Evolutionary conservation across 1,140 invertebrate genomes (phyloP).

Genomic region (Leucophenga varia): DNA sequence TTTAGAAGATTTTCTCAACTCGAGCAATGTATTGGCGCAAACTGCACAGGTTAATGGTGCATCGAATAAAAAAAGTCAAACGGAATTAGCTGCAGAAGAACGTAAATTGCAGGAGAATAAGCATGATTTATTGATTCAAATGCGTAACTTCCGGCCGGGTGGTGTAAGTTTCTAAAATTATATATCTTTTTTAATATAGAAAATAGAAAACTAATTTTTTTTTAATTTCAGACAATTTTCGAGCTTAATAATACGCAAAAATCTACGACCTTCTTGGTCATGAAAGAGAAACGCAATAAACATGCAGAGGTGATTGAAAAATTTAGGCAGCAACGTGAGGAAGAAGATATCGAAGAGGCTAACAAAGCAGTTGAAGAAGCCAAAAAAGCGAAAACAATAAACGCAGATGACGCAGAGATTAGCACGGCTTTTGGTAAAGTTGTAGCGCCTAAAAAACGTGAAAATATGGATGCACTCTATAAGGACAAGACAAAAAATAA

Average conservation of each 20-base stretch:
- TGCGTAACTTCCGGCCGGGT: conserved; percentile 82
- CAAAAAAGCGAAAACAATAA: conserved; percentile 10
- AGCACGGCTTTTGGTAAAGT: conserved; percentile 58
- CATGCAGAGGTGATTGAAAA: conserved; percentile 65
- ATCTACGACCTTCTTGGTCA: conserved; percentile 68
- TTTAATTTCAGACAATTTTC: conserved; percentile 84
- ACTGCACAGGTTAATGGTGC: conserved; percentile 28
- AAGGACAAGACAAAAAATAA: conserved; percentile 59
- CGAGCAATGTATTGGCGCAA: conserved; percentile 30
- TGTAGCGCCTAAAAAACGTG: conserved; percentile 63
- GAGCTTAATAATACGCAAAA: conserved; percentile 84
- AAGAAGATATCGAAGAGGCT: conserved; percentile 44
- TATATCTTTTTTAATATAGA: background rate
- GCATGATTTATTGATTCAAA: conserved; percentile 68
- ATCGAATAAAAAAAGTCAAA: conserved; percentile 16
- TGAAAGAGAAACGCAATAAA: conserved; percentile 71
- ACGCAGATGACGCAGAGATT: conserved; percentile 40
- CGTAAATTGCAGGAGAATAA: conserved; percentile 49
- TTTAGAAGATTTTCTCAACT: conserved; percentile 51
- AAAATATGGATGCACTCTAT: conserved; percentile 61
- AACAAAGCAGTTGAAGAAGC: conserved; percentile 27
- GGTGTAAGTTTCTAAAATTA: conserved; percentile 65
- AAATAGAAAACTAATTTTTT: conserved; percentile 2
- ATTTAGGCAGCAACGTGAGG: conserved; percentile 51
- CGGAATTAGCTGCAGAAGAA: conserved; percentile 36